phyloP scores from a whole-genome alignment of 2,113 vertebrate species.

The Sminthopsis crassicaudata region DNA sequence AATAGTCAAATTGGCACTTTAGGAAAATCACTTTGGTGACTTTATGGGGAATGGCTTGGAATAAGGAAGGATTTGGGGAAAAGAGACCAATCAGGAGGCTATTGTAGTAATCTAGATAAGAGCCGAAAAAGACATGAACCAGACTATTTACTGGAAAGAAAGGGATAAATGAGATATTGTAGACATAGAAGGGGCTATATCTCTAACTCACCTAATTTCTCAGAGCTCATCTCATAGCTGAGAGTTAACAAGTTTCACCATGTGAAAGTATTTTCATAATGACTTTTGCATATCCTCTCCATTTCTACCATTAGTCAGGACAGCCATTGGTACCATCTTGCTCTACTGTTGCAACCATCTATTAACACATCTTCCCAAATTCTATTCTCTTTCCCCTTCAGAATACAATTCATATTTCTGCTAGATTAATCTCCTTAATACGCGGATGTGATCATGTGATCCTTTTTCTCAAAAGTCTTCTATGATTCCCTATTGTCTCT shows the following conservation, averaged over 20 bases:
- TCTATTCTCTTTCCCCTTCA: not conserved
- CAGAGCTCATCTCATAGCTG: no score
- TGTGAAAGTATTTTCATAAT: no score
- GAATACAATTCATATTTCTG: not conserved
- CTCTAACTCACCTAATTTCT: no score
- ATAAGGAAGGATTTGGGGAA: not conserved
- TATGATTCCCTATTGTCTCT: not conserved
- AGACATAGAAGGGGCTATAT: not conserved
- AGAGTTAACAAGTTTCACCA: no score
- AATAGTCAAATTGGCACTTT: not conserved
- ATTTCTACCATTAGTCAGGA: no score
- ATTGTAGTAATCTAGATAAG: not conserved
- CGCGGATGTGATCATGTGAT: not conserved
- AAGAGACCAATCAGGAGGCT: no score
- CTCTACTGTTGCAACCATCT: not conserved
- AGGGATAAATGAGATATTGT: not conserved
- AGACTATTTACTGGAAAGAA: not conserved
- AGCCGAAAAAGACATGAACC: not conserved
- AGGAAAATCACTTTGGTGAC: not conserved
- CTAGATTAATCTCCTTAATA: not conserved
- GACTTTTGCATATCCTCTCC: no score
- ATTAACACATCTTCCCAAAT: not conserved
- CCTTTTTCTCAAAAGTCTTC: not conserved
- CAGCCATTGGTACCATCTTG: no score
- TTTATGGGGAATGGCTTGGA: not conserved